A percentile compares a stretch with the other conserved stretches of the same genome.
phyloP scores from a whole-genome alignment of 2,797 vertebrate genomes.

The Thamnophis elegans region DNA sequence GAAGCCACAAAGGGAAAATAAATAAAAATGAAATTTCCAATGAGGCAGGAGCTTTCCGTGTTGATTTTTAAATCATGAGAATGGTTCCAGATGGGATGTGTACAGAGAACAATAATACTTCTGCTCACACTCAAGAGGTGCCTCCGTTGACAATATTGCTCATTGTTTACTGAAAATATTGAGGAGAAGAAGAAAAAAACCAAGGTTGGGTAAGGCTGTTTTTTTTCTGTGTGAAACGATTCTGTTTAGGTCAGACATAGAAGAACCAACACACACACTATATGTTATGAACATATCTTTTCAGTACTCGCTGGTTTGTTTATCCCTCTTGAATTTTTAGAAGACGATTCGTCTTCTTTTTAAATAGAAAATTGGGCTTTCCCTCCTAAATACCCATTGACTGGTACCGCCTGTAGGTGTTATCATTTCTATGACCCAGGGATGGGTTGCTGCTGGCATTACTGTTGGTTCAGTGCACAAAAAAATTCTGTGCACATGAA shows the following conservation, averaged over 20 bases:
- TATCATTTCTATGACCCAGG: no score
- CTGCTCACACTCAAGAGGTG: not conserved
- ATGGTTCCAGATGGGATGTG: not conserved
- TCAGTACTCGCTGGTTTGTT: not conserved
- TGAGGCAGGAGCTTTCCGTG: not conserved
- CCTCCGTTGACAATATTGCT: not conserved
- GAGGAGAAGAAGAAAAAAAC: not conserved
- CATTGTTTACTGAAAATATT: not conserved
- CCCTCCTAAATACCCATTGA: not conserved
- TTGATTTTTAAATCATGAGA: not conserved
- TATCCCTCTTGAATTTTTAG: not conserved
- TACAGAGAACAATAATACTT: not conserved
- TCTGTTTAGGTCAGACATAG: not conserved
- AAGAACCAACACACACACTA: not conserved
- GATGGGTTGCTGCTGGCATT: no score
- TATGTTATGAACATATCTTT: not conserved
- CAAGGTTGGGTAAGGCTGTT: not conserved
- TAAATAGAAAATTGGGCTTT: not conserved
- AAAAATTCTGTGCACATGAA: no score
- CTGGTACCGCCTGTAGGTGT: not conserved
- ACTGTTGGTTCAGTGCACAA: no score
- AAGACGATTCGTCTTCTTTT: not conserved
- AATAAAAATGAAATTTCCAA: not conserved
- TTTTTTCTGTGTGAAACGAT: not conserved
- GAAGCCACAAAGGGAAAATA: not conserved